A percentile compares a stretch with the other conserved stretches of the same genome.
These are phyloP conservation scores for Hydrozoanthus tunicans DNA, from an alignment of 64 coral and sea anemone species.

Conservation along the genomic window DNA sequence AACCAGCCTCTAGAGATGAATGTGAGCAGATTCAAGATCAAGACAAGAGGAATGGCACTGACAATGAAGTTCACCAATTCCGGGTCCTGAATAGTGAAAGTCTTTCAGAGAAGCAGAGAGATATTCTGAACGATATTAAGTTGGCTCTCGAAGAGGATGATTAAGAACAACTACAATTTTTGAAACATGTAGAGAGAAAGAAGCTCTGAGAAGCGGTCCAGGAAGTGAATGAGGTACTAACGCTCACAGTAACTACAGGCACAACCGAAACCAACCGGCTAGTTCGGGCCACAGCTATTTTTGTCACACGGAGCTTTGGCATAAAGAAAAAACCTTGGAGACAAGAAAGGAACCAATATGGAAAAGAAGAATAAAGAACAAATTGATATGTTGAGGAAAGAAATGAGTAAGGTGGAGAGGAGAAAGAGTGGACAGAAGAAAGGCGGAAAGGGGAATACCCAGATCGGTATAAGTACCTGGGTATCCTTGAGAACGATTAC, in stretches of 20 bases:
- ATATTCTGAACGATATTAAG: slow-evolving; percentile 19
- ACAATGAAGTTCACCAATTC: not conserved
- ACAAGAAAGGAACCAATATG: slow-evolving; percentile 6
- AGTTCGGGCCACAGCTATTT: slow-evolving; percentile 2
- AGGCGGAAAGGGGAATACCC: too few relatives aligned
- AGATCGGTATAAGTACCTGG: not conserved
- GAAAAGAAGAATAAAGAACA: too few relatives aligned
- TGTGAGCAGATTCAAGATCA: not conserved
- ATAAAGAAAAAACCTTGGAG: not conserved
- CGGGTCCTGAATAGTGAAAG: not conserved
- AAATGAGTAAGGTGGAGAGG: too few relatives aligned
- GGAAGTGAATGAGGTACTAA: slow-evolving; percentile 34
- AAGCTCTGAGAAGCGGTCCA: slow-evolving; percentile 2
- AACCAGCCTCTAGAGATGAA: not conserved
- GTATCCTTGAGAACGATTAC: not conserved
- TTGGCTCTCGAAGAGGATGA: slow-evolving; percentile 20
- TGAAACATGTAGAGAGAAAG: slow-evolving; percentile 14
- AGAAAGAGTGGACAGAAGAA: too few relatives aligned
- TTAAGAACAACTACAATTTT: not conserved
- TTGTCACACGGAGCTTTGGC: too few relatives aligned
- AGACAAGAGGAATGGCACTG: not conserved
- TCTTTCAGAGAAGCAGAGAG: slow-evolving; percentile 8
- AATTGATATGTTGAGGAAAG: too few relatives aligned
- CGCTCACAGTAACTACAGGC: slow-evolving; percentile 18
- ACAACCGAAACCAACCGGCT: slow-evolving; percentile 46